Percentiles rank a stretch among this genome's conserved stretches.
phyloP scores from a whole-genome alignment of 1,140 invertebrate genomes.

The Hirudo medicinalis region DNA sequence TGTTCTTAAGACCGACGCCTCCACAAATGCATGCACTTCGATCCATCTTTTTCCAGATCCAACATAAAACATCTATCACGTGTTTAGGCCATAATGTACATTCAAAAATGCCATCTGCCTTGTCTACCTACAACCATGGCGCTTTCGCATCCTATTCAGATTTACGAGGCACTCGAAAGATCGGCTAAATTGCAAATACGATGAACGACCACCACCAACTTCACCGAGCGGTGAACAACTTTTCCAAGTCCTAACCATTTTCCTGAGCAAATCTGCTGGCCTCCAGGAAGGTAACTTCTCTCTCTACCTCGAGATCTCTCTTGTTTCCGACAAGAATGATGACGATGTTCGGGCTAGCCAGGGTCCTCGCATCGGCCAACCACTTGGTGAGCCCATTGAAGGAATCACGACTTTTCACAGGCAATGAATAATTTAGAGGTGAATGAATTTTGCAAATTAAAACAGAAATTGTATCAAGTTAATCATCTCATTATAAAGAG shows the following conservation, averaged over 20 bases:
- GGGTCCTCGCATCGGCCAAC: slow-evolving; percentile 39
- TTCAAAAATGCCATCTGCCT: too few species aligned
- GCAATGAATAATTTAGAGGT: not conserved
- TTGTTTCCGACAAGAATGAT: slow-evolving; percentile 70
- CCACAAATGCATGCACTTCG: too few species aligned
- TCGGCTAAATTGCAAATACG: too few species aligned
- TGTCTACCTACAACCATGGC: too few species aligned
- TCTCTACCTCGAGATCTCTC: slow-evolving; percentile 55
- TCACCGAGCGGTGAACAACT: not conserved
- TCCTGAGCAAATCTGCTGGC: slow-evolving; percentile 67
- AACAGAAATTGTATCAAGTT: not conserved
- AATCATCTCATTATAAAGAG: not conserved
- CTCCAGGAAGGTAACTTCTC: slow-evolving; percentile 65
- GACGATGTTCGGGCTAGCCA: slow-evolving; percentile 47
- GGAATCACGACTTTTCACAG: slow-evolving; percentile 38
- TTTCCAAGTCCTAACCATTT: slow-evolving; percentile 49
- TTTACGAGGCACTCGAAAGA: not conserved
- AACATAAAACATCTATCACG: too few species aligned
- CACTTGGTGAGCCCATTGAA: slow-evolving; percentile 42
- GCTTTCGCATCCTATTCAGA: too few species aligned
- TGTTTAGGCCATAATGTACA: too few species aligned
- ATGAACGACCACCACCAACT: too few species aligned
- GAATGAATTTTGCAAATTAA: not conserved
- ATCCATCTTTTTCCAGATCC: too few species aligned
- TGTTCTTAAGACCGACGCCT: too few species aligned